Evolutionary conservation across 2,888 invertebrate genomes (phyloP), one percentile per base, ranked within the genome.

Genomic region (Aphidius colemani): DNA sequence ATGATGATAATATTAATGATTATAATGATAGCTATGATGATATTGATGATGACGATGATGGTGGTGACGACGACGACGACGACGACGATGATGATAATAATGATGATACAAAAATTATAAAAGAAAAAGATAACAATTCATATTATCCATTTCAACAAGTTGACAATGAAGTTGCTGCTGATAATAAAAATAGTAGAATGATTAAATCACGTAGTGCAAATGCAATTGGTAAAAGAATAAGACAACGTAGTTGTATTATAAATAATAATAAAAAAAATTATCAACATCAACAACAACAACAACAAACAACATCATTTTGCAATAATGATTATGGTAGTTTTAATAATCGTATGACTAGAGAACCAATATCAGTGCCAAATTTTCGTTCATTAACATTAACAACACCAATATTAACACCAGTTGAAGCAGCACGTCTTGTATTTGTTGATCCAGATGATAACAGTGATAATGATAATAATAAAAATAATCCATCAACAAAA

Each of bases 331-430:
- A 57, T 44, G 64, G 61, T 18, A 13, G 58, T 6, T 30, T 39
- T 7, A 63, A 75, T 66, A 58, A 65, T 11, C 76, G 76, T 63
- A 84, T 89, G 78, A 83, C 89, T 1, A 84, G 90, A 59, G 91
- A 91, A 72, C 90, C 89, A 1, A 86, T 89, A 56, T 91, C 91
- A 5, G 91, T 91, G 72, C 91, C 91, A 70, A 91, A 91, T 79
- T 90, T 91, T 77, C 85, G 86, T 6, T 88, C 88, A 63, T 83
- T 90, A 71, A 85, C 86, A 5, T 81, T 88, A 48, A 88, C 88
- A 44, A 88, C 89, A 3, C 89, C 89, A 7, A 88, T 86, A 18
- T 82, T 90, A 56, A 89, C 90, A 0, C 89, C 90, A 0, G 86
- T 88, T 10, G 89, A 89, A 78, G 89, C 89, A 4, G 84, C 90